phyloP scores from a whole-genome alignment of 2,888 invertebrate genomes.

The Epiblema foenella region DNA sequence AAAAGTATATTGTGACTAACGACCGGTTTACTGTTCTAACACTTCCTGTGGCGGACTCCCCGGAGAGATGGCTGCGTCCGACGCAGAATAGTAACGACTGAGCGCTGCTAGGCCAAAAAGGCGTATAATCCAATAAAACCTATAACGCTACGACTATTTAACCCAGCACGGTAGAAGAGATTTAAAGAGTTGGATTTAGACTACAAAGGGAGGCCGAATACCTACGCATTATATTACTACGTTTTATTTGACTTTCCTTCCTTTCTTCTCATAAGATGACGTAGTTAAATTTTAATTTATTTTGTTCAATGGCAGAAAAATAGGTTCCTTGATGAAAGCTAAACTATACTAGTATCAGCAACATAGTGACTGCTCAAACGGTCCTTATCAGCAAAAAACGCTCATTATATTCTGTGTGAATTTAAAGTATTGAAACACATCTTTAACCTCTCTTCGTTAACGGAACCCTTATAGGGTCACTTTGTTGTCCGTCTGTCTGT shows the following conservation, averaged over 20 bases:
- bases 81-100: slow-evolving; percentile 51
- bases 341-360: too few relatives aligned
- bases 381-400: too few relatives aligned
- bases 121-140: not conserved
- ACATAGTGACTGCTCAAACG: too few relatives aligned
- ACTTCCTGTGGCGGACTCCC: slow-evolving; percentile 40
- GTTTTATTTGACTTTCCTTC: slow-evolving; percentile 1
- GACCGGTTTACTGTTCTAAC: slow-evolving; percentile 22
- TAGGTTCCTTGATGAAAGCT: not conserved
- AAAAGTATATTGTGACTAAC: slow-evolving; percentile 5
- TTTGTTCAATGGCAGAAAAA: not conserved
- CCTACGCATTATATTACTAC: slow-evolving; percentile 14
- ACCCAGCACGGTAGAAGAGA: slow-evolving; percentile 1
- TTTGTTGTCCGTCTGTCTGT: too few relatives aligned
- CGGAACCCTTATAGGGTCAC: too few relatives aligned
- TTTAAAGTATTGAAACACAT: too few relatives aligned
- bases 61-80: slow-evolving; percentile 61
- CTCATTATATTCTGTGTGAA: too few relatives aligned
- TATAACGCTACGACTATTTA: not conserved
- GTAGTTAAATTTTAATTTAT: not conserved
- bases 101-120: not conserved
- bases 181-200: slow-evolving; percentile 42
- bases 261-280: not conserved
- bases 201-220: slow-evolving; percentile 12
- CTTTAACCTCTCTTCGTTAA: too few relatives aligned